Evolutionary conservation across 2,888 invertebrate genomes (phyloP).

Genomic region (Acleris cristana): DNA sequence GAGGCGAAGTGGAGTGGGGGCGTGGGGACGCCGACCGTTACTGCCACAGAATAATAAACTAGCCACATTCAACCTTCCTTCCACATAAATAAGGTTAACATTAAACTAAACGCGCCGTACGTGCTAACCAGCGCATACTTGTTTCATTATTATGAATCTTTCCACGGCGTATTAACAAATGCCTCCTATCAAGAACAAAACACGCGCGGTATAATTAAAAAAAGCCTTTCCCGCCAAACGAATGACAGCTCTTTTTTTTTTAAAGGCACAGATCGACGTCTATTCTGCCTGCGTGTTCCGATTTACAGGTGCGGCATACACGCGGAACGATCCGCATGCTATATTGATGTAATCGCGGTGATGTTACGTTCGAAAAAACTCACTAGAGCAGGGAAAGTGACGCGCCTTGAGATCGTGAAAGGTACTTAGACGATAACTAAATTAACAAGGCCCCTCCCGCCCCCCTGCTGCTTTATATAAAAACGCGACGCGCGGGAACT

Average conservation of each 20-base stretch:
- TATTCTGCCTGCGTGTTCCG: constrained; percentile 46
- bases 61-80: constrained; percentile 7
- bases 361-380: constrained; percentile 80
- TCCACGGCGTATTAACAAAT: constrained; percentile 33
- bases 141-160: constrained; percentile 35
- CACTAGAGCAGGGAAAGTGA: constrained; percentile 81
- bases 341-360: constrained; percentile 79
- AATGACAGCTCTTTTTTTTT: constrained; percentile 24
- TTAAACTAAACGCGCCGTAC: constrained; percentile 5
- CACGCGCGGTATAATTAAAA: constrained; percentile 22
- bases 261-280: constrained; percentile 19
- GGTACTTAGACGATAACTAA: constrained; percentile 73
- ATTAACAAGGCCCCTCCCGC: constrained; percentile 57
- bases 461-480: constrained; percentile 46
- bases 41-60: constrained; percentile 18
- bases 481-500: constrained; percentile 43
- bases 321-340: constrained; percentile 73
- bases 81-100: constrained; percentile 2
- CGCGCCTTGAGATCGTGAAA: constrained; percentile 79
- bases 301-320: constrained; percentile 65
- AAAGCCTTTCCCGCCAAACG: constrained; percentile 18
- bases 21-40: constrained; percentile 35
- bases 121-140: constrained; percentile 34
- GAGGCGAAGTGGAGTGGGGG: constrained; percentile 21
- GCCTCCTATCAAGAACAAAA: constrained; percentile 26